Evolutionary conservation across 2,888 invertebrate genomes (phyloP), one percentile per base, ranked within the genome.

Genomic region (Quadroppia sp.): DNA sequence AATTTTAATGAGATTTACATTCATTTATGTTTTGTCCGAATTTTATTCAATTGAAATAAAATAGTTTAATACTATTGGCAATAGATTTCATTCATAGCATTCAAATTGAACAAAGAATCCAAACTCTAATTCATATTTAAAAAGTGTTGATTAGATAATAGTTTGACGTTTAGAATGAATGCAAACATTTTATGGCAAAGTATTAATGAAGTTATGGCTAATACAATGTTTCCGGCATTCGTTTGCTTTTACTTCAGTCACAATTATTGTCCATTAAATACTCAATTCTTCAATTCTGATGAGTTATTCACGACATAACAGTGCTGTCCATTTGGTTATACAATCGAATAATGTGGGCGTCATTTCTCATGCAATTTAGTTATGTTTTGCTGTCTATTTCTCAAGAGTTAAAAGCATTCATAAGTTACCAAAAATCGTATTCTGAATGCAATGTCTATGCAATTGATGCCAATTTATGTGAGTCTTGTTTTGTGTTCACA

Each of bases 321-420:
- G 7, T 64, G 36, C 25, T 64, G 64, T 64, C 64, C 64, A 64
- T 64, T 64, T 64, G 36, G 64, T 64, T 64, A 36, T 64, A 32
- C 17, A 64, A 32, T 36, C 15, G 36, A 64, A 64, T 36, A 36
- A 36, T 64, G 64, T 64, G 64, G 64, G 64, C 64, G 64, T 64
- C 17, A 64, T 64, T n/a, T 28, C 13, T 64, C 36, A 64, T 64
- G 64, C 64, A 64, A 64, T 64, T 56, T 56, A 56, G 56, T 30
- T 56, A 28, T 64, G 64, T 36, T 64, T 36, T 36, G 32, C 64
- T 64, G 64, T 32, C 36, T 56, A 32, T 61, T 17, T 17, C 61
- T 64, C 9, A 64, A 64, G 64, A 64, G 64, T 64, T 64, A 64
- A 64, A 64, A 64, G 32, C 59, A 59, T 59, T n/a, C 56, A 56